Percentiles rank a stretch among this genome's conserved stretches.
Evolutionary conservation across 2,113 vertebrate genomes (phyloP).

Genomic region (Rissa tridactyla): DNA sequence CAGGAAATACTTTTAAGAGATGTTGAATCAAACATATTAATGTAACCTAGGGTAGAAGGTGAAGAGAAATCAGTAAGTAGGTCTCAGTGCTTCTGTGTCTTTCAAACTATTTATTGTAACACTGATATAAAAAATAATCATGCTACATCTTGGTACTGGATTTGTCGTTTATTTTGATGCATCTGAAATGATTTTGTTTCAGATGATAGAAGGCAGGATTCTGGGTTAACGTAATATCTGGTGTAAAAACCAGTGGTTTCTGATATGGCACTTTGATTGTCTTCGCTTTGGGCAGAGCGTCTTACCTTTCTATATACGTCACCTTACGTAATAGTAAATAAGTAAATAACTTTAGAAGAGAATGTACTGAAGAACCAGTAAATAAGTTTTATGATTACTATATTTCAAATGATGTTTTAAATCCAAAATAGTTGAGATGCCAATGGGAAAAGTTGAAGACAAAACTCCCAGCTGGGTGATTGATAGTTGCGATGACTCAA

Average conservation of each 20-base stretch:
- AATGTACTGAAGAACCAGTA: not conserved
- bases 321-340: not conserved
- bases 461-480: not conserved
- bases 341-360: not conserved
- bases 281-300: not conserved
- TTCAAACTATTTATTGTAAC: not conserved
- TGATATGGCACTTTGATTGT: not conserved
- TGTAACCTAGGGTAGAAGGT: not conserved
- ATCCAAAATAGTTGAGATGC: not conserved
- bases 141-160: not conserved
- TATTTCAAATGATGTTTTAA: not conserved
- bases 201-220: not conserved
- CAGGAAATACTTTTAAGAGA: not conserved
- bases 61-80: not conserved
- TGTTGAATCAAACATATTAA: slow-evolving; percentile 1
- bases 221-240: not conserved
- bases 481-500: not conserved
- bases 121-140: not conserved
- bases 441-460: not conserved
- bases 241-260: not conserved
- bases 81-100: not conserved
- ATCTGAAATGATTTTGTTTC: not conserved
- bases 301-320: not conserved
- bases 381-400: not conserved
- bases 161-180: not conserved